Evolutionary conservation across 2,888 invertebrate genomes (phyloP), one percentile per base, ranked within the genome.

Genomic region (Eristalis pertinax): DNA sequence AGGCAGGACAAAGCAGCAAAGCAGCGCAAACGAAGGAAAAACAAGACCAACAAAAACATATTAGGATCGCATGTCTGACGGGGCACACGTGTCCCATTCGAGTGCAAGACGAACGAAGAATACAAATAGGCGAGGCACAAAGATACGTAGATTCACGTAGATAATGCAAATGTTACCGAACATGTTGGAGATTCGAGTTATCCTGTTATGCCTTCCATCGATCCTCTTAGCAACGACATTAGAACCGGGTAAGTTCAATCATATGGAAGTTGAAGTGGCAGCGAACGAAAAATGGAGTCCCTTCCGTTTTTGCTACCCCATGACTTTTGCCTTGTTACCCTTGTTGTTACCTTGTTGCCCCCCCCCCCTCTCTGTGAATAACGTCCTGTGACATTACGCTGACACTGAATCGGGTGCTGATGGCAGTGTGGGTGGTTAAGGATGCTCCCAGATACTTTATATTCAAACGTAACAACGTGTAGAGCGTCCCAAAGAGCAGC

Each of bases 171-270:
- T 91, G 90, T 90, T 91, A 90, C 90, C 92, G 91, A 92, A 93
- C 90, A 92, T 92, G 91, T 92, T 93, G 90, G 93, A 93, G 91
- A 91, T 93, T 90, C 92, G 93, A 89, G 91, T 93, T 87, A 91
- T 93, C 87, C 90, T 93, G 89, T 91, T 93, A 89, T 93, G 93
- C 91, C 92, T 93, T 91, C 93, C 93, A 90, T 92, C 93, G 88
- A 91, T 93, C 89, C 90, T 93, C 87, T 90, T 93, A 91, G 93
- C 93, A 90, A 93, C 93, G 84, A 93, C 93, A 78, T 89, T 93
- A 89, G 93, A 93, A 90, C 93, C 93, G 92, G 93, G 93, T 93
- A 89, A 91, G 90, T 90, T 73, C 58, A 83, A 83, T 72, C 74
- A 60, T 83, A 67, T 41, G 60, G 4, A 22, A 62, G 38, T 22